These are phyloP conservation scores for Drosophila albomicans DNA, from an alignment of 1,140 invertebrate species.

Conservation along the genomic window DNA sequence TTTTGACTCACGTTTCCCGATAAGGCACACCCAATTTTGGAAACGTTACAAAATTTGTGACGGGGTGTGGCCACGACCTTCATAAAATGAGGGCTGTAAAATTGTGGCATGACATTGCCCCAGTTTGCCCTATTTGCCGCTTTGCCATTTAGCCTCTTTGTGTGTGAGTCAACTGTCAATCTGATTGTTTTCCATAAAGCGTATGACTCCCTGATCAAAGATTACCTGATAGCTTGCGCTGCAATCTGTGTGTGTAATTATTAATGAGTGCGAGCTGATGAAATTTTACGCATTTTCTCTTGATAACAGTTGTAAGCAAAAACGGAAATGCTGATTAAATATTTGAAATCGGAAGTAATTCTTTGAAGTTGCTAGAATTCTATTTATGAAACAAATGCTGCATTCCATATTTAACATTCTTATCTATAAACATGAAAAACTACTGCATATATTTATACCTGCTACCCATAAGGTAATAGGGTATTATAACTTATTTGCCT, in stretches of 20 bases:
- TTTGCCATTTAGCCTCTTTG: constrained; percentile 22
- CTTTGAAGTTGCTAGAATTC: not conserved
- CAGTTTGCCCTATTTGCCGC: constrained; percentile 5
- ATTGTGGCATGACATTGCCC: constrained; percentile 36
- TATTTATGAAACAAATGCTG: too few species aligned
- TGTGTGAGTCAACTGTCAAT: constrained; percentile 28
- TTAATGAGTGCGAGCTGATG: not conserved
- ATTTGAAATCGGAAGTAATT: too few species aligned
- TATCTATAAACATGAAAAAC: too few species aligned
- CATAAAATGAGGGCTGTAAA: constrained; percentile 11
- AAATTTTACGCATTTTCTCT: not conserved
- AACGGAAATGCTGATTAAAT: not conserved
- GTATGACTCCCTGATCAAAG: constrained; percentile 1
- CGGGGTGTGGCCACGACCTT: constrained; percentile 39
- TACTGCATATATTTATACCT: too few species aligned
- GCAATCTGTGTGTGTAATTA: not conserved
- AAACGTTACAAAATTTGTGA: not conserved
- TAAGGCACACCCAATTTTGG: constrained; percentile 39
- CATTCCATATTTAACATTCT: too few species aligned
- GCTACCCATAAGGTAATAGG: too few species aligned
- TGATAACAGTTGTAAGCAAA: not conserved
- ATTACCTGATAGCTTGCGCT: not conserved
- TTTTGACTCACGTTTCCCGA: constrained; percentile 43
- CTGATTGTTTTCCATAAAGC: constrained; percentile 3
- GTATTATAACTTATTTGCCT: too few species aligned